Percentiles rank a stretch among this genome's conserved stretches.
Conservation (phyloP, 2,888 invertebrate genomes). For the Xestia ashworthii region DNA sequence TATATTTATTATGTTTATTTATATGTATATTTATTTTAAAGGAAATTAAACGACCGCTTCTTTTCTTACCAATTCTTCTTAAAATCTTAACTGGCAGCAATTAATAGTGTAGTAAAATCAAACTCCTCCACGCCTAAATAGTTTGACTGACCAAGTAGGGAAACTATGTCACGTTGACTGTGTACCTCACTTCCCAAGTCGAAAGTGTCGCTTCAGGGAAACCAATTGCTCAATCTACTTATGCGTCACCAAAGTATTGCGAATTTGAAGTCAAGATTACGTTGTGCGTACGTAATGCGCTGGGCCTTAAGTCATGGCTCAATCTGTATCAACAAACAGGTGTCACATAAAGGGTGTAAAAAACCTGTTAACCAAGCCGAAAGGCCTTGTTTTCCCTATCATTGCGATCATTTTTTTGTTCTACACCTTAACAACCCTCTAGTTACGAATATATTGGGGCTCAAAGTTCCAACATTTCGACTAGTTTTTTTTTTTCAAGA, state of each 20-base stretch:
- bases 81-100: too few relatives aligned
- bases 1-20: too few relatives aligned
- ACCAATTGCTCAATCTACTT: conserved; percentile 43
- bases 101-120: not conserved
- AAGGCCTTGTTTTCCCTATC: too few relatives aligned
- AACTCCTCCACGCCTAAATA: not conserved
- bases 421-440: too few relatives aligned
- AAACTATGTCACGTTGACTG: not conserved
- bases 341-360: conserved; percentile 7
- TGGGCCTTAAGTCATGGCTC: conserved; percentile 45
- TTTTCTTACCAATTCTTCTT: too few relatives aligned
- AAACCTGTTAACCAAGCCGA: too few relatives aligned
- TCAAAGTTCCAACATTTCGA: too few relatives aligned
- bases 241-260: conserved; percentile 59
- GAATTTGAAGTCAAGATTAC: conserved; percentile 58
- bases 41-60: too few relatives aligned
- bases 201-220: conserved; percentile 45
- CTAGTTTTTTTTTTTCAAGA: too few relatives aligned
- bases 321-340: conserved; percentile 42
- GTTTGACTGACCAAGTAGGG: not conserved
- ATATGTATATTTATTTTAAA: too few relatives aligned
- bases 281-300: conserved; percentile 37
- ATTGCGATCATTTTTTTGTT: too few relatives aligned
- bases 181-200: conserved; percentile 9
- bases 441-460: too few relatives aligned